Evolutionary conservation across 2,797 vertebrate species (phyloP).

Genomic region (Neopelma chrysocephalum): DNA sequence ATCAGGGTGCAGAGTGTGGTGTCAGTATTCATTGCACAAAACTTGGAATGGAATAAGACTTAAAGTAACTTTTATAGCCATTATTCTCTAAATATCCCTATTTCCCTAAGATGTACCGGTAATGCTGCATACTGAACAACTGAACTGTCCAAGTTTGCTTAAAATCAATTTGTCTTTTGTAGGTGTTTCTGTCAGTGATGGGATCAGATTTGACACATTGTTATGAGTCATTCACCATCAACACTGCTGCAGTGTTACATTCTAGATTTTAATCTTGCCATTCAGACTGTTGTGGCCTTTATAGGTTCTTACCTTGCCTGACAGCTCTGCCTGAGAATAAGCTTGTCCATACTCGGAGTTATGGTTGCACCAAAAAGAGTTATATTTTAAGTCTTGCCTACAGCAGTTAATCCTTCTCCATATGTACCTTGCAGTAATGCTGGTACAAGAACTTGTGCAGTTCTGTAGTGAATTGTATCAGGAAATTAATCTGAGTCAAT

Average conservation of each 20-base stretch:
- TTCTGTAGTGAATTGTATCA: background rate
- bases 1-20: background rate
- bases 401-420: background rate
- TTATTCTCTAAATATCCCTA: background rate
- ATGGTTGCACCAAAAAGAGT: background rate
- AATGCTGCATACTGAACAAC: background rate
- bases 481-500: background rate
- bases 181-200: background rate
- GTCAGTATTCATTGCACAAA: background rate
- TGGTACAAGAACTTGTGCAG: background rate
- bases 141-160: background rate
- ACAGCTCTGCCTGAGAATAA: background rate
- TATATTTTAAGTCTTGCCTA: background rate
- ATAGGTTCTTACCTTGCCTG: background rate
- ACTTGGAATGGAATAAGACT: background rate
- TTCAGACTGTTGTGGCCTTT: background rate
- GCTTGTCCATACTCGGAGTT: background rate
- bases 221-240: background rate
- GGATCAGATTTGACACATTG: background rate
- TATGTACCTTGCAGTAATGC: background rate
- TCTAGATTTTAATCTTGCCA: background rate
- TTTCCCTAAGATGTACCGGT: background rate
- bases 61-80: background rate
- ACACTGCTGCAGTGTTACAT: background rate
- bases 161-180: background rate